Evolutionary conservation across 2,797 vertebrate species (phyloP).

Genomic region (Helicolenus hilgendorfi): DNA sequence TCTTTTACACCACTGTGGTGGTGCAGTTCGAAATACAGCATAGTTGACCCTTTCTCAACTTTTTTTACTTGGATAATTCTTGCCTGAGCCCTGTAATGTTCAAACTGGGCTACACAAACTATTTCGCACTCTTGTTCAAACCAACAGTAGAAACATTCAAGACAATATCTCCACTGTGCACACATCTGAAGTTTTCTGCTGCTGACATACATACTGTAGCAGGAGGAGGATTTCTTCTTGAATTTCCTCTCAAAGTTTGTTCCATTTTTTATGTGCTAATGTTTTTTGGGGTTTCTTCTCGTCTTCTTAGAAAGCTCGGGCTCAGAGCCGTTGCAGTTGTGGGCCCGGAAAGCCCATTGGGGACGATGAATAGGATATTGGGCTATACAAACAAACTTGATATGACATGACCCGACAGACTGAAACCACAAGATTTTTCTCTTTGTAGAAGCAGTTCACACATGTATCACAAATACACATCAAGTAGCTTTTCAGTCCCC

Average conservation of each 20-base stretch:
- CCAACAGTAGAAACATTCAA: not conserved
- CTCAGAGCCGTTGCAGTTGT: conserved; percentile 11
- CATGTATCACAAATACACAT: conserved; percentile 34
- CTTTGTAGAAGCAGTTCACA: conserved; percentile 39
- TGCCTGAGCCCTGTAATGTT: not conserved
- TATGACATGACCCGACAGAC: conserved; percentile 40
- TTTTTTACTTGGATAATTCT: not conserved
- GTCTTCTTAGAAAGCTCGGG: not conserved
- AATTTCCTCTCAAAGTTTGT: conserved; percentile 6
- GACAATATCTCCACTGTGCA: not conserved
- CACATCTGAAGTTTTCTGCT: not conserved
- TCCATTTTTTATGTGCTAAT: conserved; percentile 12
- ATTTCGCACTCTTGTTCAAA: not conserved
- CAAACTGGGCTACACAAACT: not conserved
- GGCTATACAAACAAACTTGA: conserved; percentile 42
- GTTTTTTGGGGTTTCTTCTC: not conserved
- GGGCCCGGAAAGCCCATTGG: conserved; percentile 19
- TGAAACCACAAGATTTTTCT: conserved; percentile 29
- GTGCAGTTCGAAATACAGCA: not conserved
- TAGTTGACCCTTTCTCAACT: not conserved
- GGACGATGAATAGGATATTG: conserved; percentile 31
- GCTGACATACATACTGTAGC: not conserved
- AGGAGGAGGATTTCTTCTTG: not conserved
- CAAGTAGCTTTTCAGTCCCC: not conserved
- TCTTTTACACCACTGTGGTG: not conserved